phyloP scores from a whole-genome alignment of 2,113 vertebrate genomes.

The Sprattus sprattus region DNA sequence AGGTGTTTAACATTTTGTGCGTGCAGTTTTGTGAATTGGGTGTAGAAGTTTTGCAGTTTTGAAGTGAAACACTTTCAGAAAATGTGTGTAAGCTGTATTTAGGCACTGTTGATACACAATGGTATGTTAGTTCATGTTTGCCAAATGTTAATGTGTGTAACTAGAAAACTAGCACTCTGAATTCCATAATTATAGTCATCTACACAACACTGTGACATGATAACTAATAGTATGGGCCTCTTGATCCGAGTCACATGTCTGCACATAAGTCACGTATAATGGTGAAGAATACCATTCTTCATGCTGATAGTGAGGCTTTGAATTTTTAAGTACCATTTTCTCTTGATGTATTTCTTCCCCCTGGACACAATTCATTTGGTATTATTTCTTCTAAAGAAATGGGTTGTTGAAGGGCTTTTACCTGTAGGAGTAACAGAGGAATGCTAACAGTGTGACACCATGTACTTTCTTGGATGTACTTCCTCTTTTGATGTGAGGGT shows the following conservation, averaged over 20 bases:
- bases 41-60: too few relatives aligned
- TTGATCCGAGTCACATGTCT: neutral
- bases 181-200: neutral
- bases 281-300: neutral
- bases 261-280: neutral
- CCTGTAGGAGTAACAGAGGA: neutral
- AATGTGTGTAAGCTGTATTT: too few relatives aligned
- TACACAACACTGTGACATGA: neutral
- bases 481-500: neutral
- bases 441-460: neutral
- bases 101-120: neutral
- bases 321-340: neutral
- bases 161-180: neutral
- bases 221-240: neutral
- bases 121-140: neutral
- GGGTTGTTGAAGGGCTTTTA: neutral
- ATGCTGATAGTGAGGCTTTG: neutral
- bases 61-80: too few relatives aligned
- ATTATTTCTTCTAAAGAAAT: neutral
- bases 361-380: neutral
- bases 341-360: neutral
- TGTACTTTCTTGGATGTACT: neutral
- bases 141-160: neutral
- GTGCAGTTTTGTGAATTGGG: too few relatives aligned
- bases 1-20: too few relatives aligned